Base-by-base conservation (phyloP, 1,140 invertebrate species). In the Muscidifurax raptorellus region DNA sequence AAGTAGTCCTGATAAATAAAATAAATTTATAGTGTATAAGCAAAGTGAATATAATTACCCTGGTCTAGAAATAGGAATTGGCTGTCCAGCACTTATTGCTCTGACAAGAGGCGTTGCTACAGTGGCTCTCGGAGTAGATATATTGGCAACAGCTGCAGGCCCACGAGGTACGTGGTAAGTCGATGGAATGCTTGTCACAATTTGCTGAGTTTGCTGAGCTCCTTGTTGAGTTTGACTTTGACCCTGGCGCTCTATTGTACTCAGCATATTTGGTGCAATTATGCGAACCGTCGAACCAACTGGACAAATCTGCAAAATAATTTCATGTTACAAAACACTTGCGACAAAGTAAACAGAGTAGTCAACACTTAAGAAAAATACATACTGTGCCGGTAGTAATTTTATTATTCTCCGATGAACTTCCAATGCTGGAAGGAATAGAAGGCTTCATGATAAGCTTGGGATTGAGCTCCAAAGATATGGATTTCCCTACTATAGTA, bases 131-230 rank as follows among this genome's bases (percentile, higher is more conserved):
- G 93, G 93, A 25, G 92, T 92, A 67, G 94, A 91, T 83, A 94
- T 94, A 87, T 93, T 94, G 15, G 94, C 94, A 1, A 94, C 94
- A 69, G 94, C 92, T 44, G 94, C 94, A 80, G 94, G 91, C 80
- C 91, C 91, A 78, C 90, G 85, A 59, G 93, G 93, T 30, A 93
- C 92, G 85, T 93, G 93, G 87, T 92, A 93, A 0, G 85, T 83
- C 1, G 85, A 86, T 47, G 91, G 89, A 82, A 92, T 90, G 81
- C 85, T 91, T 7, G 91, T 90, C 18, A 92, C 90, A 81, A 91
- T 89, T 83, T 93, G 92, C 25, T 91, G 90, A 7, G 87, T 75
- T 27, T 87, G 87, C 64, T 90, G 88, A 25, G 84, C 27, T 47
- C 87, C 28, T 74, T 90, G 90, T 28, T 90, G 89, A 27, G 87